Evolutionary conservation across 2,797 vertebrate species (phyloP), one percentile per base, ranked within the genome.

Genomic region (Mormyrops boulengeri): DNA sequence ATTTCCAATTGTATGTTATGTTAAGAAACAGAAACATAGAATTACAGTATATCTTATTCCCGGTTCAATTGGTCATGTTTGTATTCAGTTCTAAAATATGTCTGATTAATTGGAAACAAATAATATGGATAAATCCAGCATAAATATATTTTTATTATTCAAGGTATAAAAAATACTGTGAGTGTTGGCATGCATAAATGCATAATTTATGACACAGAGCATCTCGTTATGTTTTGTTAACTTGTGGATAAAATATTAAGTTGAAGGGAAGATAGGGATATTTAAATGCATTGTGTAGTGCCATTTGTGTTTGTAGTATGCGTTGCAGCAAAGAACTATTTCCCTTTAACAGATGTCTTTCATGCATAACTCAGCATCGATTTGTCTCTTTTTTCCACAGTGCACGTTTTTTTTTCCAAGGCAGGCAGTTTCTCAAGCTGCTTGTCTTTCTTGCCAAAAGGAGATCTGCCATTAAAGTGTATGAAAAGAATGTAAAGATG

Each of bases 81-180:
- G 87, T 34, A n/a, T 87, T 87, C 49, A 87, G 92, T 92, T 94
- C 91, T 92, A 91, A 66, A 90, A 92, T 91, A 94, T 94, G 94
- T 92, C 91, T 92, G 92, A 55, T 92, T 91, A 92, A 91, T 92
- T 88, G 91, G 94, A 93, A 94, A 95, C 95, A 94, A 94, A 92
- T 95, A 93, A 94, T 92, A 94, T 89, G 73, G 89, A 92, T 92
- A 91, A 94, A 94, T 93, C 93, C 92, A 93, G 93, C 94, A 93
- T 95, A 94, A 94, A 93, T 93, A 94, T 93, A 92, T 94, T 95
- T 95, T 93, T 93, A 94, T 94, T 94, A 94, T 95, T 93, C 93
- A 92, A 93, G 88, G 87, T 87, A 92, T 92, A 92, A 92, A 91
- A 94, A 95, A 94, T 93, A 92, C 44, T 92, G 92, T 92, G 90